phyloP scores from a whole-genome alignment of 2,113 vertebrate genomes.

The Nyctereutes procyonoides region DNA sequence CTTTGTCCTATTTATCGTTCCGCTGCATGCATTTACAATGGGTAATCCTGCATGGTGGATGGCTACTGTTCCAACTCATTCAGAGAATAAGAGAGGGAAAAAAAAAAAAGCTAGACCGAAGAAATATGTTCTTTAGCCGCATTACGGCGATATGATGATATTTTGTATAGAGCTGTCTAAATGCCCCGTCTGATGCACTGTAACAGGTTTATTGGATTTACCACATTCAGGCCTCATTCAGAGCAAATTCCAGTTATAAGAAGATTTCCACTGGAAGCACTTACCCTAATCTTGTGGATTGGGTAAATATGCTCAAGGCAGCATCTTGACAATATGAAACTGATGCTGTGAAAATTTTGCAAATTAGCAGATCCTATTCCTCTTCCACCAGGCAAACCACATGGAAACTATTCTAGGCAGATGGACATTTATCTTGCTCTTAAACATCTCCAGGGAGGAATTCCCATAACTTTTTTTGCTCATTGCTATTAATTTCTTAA shows the following conservation, averaged over 20 bases:
- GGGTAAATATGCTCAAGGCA: constrained; percentile 51
- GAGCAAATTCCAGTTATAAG: neutral
- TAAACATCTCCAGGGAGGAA: constrained; percentile 51
- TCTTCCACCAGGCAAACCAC: constrained; percentile 53
- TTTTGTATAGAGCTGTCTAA: neutral
- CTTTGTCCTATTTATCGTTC: neutral
- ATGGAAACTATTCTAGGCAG: constrained; percentile 22
- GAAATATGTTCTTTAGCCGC: neutral
- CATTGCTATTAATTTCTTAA: constrained; percentile 66
- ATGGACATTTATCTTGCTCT: constrained; percentile 62
- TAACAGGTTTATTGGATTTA: neutral
- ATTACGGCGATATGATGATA: rapidly evolving
- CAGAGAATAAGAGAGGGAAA: neutral
- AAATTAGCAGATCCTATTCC: constrained; percentile 59
- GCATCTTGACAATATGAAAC: constrained; percentile 47
- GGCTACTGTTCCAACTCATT: neutral
- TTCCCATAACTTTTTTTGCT: constrained; percentile 14
- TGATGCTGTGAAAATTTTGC: constrained; percentile 70
- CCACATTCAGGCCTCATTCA: neutral
- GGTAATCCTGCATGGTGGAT: neutral
- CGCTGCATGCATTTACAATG: neutral
- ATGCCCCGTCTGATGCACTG: too few species aligned
- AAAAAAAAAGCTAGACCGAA: neutral
- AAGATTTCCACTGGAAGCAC: constrained; percentile 8
- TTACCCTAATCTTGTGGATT: constrained; percentile 55